These are phyloP conservation scores for Danio rerio DNA, from an alignment of 2,113 vertebrate species.

Conservation along the genomic window DNA sequence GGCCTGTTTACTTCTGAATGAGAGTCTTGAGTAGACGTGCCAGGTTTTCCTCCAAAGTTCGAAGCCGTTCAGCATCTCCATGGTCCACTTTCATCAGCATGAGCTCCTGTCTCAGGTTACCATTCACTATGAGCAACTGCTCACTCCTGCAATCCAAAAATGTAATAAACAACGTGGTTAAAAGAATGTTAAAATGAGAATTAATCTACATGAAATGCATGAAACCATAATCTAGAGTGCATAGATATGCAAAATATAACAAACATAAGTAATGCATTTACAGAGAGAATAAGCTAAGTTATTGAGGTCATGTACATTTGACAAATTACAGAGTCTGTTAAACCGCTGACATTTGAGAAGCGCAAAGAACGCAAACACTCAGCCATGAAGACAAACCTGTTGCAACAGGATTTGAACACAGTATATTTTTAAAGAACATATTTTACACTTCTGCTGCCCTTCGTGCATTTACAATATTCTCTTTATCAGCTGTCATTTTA, in stretches of 20 bases:
- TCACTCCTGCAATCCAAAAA: slow-evolving; percentile 81
- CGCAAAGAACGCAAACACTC: background rate
- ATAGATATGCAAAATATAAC: background rate
- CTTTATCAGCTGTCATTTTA: background rate
- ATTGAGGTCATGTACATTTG: background rate
- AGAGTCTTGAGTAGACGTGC: slow-evolving; percentile 77
- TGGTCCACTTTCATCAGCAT: slow-evolving; percentile 73
- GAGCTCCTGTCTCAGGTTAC: slow-evolving; percentile 85
- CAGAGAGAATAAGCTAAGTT: background rate
- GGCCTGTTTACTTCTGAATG: slow-evolving; percentile 82
- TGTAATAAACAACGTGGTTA: background rate
- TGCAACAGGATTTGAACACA: background rate
- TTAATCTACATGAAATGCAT: no score
- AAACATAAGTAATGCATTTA: background rate
- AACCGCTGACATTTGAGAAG: background rate
- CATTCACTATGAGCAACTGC: slow-evolving; percentile 84
- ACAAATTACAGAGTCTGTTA: background rate
- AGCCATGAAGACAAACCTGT: background rate
- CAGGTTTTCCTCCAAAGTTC: slow-evolving; percentile 78
- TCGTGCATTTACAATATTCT: background rate
- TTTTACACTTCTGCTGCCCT: background rate
- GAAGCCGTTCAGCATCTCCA: slow-evolving; percentile 68
- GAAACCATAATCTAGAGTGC: background rate
- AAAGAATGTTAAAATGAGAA: background rate
- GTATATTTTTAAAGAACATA: background rate